Conservation (phyloP, 2,797 vertebrate species). For the Botia almorhae region DNA sequence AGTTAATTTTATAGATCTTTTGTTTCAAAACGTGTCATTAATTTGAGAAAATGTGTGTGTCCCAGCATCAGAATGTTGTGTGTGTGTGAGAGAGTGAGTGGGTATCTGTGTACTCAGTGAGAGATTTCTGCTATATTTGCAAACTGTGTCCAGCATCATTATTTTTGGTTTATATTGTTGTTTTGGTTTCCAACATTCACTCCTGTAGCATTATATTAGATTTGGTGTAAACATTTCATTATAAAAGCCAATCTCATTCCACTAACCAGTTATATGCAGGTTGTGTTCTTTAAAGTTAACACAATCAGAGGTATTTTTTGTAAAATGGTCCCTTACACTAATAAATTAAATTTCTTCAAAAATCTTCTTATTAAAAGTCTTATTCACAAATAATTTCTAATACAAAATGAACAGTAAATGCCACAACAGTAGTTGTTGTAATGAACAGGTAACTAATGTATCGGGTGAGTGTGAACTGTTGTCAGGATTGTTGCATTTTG, state of each 20-base stretch:
- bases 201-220: not conserved
- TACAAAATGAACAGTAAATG: not conserved
- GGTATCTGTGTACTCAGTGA: not conserved
- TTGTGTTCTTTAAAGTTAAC: constrained; percentile 7
- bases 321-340: constrained; percentile 26
- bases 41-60: constrained; percentile 40
- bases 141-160: not conserved
- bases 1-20: constrained; percentile 33
- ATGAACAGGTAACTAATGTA: not conserved
- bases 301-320: not conserved
- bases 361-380: not conserved
- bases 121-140: not conserved
- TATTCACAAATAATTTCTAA: constrained; percentile 21
- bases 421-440: constrained; percentile 17
- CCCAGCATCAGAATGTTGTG: not conserved
- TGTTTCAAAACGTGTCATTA: constrained; percentile 45
- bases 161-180: not conserved
- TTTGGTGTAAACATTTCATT: not conserved
- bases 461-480: not conserved
- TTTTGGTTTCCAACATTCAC: constrained; percentile 16
- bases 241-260: not conserved
- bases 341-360: not conserved
- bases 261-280: constrained; percentile 4
- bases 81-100: not conserved
- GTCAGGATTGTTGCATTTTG: constrained; percentile 4